These are phyloP conservation scores for Myodes glareolus DNA, from an alignment of 2,113 vertebrate species.

Conservation along the genomic window DNA sequence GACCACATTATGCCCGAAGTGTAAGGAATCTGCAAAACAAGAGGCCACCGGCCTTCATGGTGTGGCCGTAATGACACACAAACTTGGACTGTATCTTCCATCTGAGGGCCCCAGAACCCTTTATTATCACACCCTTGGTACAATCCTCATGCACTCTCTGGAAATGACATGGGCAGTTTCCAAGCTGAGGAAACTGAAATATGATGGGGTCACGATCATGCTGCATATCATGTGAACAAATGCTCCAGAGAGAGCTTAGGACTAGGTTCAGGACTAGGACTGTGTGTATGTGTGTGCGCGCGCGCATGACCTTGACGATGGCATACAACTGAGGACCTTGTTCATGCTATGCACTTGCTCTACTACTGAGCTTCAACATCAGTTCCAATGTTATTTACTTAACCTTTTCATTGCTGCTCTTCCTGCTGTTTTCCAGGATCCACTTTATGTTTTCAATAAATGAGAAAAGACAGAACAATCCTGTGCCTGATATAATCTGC, in stretches of 20 bases:
- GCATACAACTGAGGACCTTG: not conserved
- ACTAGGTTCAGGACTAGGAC: no score
- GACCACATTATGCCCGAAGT: not conserved
- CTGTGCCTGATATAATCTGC: not conserved
- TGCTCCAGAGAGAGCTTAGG: not conserved
- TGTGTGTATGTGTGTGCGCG: no score
- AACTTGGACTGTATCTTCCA: not conserved
- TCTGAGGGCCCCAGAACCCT: not conserved
- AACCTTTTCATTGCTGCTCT: not conserved
- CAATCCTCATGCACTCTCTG: not conserved
- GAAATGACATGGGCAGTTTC: not conserved
- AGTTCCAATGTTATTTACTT: not conserved
- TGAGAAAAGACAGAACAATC: not conserved
- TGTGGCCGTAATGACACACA: not conserved
- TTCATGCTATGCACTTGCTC: not conserved
- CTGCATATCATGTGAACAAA: not conserved
- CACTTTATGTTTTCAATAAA: not conserved
- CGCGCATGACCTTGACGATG: no score
- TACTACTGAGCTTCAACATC: not conserved
- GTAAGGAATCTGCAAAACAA: not conserved
- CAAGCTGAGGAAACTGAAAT: not conserved
- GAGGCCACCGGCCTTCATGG: not conserved
- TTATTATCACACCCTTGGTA: not conserved
- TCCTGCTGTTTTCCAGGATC: not conserved
- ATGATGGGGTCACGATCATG: fast-evolving